Evolutionary conservation across 2,113 vertebrate species (phyloP).

Genomic region (Toxostoma redivivum): DNA sequence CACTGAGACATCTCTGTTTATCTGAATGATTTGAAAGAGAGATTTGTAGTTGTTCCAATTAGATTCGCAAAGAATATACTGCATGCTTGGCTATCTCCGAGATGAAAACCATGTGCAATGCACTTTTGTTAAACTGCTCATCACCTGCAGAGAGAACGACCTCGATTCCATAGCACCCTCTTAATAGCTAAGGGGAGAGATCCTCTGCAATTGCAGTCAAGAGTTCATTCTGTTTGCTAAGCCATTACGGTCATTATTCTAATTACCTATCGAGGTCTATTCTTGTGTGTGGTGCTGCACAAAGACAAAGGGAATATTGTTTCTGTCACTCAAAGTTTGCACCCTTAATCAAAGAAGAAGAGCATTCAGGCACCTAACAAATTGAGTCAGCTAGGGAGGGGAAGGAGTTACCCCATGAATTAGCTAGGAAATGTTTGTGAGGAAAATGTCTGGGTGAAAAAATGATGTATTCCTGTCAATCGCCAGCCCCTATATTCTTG

Average conservation of each 20-base stretch:
- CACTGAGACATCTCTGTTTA: background rate
- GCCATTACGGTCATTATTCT: constrained; percentile 16
- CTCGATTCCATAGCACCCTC: background rate
- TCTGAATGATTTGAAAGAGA: background rate
- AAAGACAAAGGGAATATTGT: constrained; percentile 49
- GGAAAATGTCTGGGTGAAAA: background rate
- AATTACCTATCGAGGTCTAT: constrained; percentile 16
- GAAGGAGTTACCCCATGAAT: background rate
- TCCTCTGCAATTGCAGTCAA: background rate
- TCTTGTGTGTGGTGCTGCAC: constrained; percentile 21
- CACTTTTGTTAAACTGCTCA: background rate
- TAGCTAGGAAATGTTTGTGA: background rate
- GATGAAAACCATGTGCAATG: background rate
- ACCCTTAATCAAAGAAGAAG: background rate
- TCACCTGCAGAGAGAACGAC: constrained; percentile 41
- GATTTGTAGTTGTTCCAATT: background rate
- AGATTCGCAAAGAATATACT: background rate
- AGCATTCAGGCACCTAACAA: constrained; percentile 12
- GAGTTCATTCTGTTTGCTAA: constrained; percentile 39
- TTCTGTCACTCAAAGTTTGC: constrained; percentile 5
- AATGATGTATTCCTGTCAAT: background rate
- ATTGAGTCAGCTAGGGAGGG: background rate
- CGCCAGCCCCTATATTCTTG: background rate
- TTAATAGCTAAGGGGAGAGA: background rate
- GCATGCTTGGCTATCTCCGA: background rate